Evolutionary conservation across 2,888 invertebrate genomes (phyloP).

Genomic region (Spialia ferax): DNA sequence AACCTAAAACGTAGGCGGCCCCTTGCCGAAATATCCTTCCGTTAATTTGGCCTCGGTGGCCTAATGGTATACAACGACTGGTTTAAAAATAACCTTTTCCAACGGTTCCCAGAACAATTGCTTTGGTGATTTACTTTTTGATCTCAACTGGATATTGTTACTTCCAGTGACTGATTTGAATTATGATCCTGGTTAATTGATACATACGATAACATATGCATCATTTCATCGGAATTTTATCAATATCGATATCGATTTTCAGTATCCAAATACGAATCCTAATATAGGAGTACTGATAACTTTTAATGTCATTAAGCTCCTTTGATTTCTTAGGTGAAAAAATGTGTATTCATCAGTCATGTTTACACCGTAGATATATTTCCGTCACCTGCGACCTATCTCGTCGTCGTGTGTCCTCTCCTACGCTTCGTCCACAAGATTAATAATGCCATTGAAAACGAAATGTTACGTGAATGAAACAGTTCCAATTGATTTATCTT

Average conservation of each 20-base stretch:
- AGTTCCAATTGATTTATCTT: constrained; percentile 28
- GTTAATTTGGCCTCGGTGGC: constrained; percentile 12
- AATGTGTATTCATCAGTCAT: background rate
- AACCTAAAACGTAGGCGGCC: background rate
- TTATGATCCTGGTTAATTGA: background rate
- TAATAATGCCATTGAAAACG: constrained; percentile 30
- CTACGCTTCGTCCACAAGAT: constrained; percentile 20
- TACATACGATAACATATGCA: too few relatives aligned
- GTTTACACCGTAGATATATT: constrained; percentile 7
- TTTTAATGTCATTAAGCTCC: too few relatives aligned
- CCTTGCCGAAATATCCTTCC: constrained; percentile 11
- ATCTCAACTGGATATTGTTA: constrained; percentile 31
- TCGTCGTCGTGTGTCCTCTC: constrained; percentile 11
- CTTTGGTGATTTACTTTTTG: constrained; percentile 22
- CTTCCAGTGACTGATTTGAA: constrained; percentile 21
- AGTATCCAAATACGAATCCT: too few relatives aligned
- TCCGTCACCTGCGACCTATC: constrained; percentile 20
- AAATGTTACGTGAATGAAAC: constrained; percentile 30
- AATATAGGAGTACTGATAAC: too few relatives aligned
- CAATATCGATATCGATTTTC: too few relatives aligned
- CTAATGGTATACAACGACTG: constrained; percentile 5
- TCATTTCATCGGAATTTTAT: too few relatives aligned
- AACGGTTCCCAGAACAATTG: constrained; percentile 32
- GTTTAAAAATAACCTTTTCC: constrained; percentile 22
- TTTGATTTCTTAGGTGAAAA: too few relatives aligned